Base-by-base conservation (phyloP, 2,888 invertebrate species). In the Heteropelma amictum region DNA sequence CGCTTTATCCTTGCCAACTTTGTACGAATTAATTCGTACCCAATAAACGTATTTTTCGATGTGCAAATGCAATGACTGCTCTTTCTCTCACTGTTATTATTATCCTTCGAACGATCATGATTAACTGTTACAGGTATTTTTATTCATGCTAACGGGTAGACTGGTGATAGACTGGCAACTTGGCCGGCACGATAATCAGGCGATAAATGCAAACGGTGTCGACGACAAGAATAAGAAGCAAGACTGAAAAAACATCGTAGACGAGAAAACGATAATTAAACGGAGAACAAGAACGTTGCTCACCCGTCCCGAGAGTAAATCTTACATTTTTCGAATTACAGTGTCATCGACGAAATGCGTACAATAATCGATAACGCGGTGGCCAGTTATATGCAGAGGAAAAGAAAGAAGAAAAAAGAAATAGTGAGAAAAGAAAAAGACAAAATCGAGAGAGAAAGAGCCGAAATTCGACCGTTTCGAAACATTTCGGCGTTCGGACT, bases 111-210 rank as follows among this genome's bases (percentile, higher is more conserved):
- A n/a, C n/a, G n/a, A 21, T 42, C 1, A 12, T 58, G 63, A 56
- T 64, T n/a, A 6, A 33, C 71, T 74, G 77, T 80, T 84, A 78
- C 82, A 91, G 91, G 91, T 92, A 53, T 97, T 97, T 90, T 95
- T 97, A 88, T 97, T 97, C 88, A 97, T 97, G 96, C 91, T 97
- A 51, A 94, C 94, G 79, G 97, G 97, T 76, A 92, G 97, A 80
- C 91, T 97, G 77, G 96, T 97, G 19, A 97, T 97, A 76, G 97
- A 92, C 83, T 93, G 91, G 90, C 93, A 94, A 83, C 87, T 93
- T 19, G 91, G 91, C 79, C 88, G 91, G 73, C 90, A 91, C 82
- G 87, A 88, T 10, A 83, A 85, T 60, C 86, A 86, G 69, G 84
- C 88, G 21, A 80, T 87, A 40, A 87, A 86, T 51, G 87, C 88